Evolutionary conservation across 2,113 vertebrate species (phyloP).

Genomic region (Microcebus griseorufus): DNA sequence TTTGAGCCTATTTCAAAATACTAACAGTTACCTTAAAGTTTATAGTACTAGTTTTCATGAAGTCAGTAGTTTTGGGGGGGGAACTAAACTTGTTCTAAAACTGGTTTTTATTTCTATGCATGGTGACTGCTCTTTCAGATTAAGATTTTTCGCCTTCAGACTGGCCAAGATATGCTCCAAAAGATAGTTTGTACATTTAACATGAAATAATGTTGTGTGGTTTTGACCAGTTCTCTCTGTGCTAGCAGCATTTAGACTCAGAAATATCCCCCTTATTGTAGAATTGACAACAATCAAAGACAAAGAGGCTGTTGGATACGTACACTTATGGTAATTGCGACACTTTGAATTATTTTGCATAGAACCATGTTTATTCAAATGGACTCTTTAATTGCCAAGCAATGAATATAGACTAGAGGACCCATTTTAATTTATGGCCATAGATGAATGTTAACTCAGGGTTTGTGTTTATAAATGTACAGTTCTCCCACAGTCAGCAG

Average conservation of each 20-base stretch:
- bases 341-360: constrained; percentile 66
- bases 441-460: background rate
- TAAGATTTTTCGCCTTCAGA: background rate
- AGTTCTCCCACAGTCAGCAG: constrained; percentile 35
- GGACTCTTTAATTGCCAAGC: constrained; percentile 35
- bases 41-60: background rate
- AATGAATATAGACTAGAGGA: background rate
- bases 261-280: constrained; percentile 13
- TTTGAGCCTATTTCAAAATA: background rate
- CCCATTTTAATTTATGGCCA: constrained; percentile 21
- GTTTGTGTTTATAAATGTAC: constrained; percentile 41
- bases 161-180: background rate
- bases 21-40: background rate
- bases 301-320: background rate
- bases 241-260: background rate
- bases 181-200: background rate
- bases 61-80: background rate
- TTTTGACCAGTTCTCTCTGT: background rate
- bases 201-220: background rate
- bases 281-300: constrained; percentile 29
- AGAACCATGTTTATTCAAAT: constrained; percentile 34
- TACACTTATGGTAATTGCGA: constrained; percentile 48
- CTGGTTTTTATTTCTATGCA: background rate
- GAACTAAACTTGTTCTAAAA: background rate
- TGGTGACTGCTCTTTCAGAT: background rate